phyloP scores from a whole-genome alignment of 2,797 vertebrate genomes.

The Mareca strepera region DNA sequence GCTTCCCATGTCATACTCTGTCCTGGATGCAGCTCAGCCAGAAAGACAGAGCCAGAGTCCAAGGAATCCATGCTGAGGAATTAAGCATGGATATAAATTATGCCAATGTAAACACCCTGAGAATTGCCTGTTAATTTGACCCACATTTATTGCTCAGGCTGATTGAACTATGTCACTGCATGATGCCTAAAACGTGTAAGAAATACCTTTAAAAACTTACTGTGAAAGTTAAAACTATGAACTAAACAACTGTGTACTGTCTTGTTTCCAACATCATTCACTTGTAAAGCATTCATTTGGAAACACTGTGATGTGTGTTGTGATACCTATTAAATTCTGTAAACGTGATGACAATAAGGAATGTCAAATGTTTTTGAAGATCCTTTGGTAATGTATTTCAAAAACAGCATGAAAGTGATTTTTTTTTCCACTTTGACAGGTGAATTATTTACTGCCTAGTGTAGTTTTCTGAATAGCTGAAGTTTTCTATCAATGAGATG shows the following conservation, averaged over 20 bases:
- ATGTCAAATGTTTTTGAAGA: conserved; percentile 55
- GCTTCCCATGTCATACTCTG: background rate
- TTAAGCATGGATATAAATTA: background rate
- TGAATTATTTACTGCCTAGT: conserved; percentile 67
- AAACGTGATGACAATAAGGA: conserved; percentile 55
- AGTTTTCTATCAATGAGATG: conserved; percentile 74
- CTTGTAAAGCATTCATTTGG: conserved; percentile 47
- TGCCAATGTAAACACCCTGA: background rate
- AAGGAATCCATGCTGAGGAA: background rate
- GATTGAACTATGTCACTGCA: background rate
- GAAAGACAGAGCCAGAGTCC: background rate
- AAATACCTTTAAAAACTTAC: conserved; percentile 14
- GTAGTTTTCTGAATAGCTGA: conserved; percentile 58
- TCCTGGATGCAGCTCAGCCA: background rate
- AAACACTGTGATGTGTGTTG: conserved; percentile 34
- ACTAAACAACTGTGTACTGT: background rate
- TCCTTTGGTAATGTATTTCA: conserved; percentile 62
- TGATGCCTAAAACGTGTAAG: background rate
- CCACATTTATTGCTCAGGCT: background rate
- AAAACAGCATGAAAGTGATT: conserved; percentile 23
- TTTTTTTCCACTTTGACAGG: conserved; percentile 17
- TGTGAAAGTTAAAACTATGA: conserved; percentile 18
- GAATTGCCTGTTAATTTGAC: background rate
- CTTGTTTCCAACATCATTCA: conserved; percentile 17
- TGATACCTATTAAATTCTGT: conserved; percentile 61